A percentile compares a stretch with the other conserved stretches of the same genome.
phyloP scores from a whole-genome alignment of 2,113 vertebrate genomes.

The Silurus glanis region DNA sequence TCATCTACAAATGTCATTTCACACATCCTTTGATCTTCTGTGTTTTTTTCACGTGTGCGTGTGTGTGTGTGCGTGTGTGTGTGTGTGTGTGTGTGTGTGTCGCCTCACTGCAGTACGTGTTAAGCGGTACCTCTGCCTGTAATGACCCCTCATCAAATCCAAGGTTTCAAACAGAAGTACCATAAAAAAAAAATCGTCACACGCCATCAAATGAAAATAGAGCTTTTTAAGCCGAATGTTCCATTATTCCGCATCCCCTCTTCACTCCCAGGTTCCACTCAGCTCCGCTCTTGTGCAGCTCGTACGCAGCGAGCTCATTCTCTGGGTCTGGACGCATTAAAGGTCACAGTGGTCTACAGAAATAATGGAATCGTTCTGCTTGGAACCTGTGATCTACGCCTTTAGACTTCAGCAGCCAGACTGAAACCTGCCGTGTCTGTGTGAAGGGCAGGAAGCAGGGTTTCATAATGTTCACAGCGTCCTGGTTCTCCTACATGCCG shows the following conservation, averaged over 20 bases:
- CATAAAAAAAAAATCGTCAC: not conserved
- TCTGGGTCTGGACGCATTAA: not conserved
- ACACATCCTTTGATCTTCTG: not conserved
- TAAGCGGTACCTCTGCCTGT: not conserved
- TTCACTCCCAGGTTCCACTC: not conserved
- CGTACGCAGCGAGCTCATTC: not conserved
- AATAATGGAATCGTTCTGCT: conserved; percentile 17
- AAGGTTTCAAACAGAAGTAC: not conserved
- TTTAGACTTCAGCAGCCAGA: not conserved
- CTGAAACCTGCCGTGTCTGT: not conserved
- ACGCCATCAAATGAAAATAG: not conserved
- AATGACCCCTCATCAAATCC: conserved; percentile 2
- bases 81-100: not conserved
- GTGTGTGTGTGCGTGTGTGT: not conserved
- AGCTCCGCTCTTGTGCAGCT: not conserved
- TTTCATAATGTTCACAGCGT: not conserved
- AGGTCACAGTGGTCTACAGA: conserved; percentile 1
- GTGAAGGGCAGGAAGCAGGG: not conserved
- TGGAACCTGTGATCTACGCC: not conserved
- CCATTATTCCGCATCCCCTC: not conserved
- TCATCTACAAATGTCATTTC: not conserved
- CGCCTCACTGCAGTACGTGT: not conserved
- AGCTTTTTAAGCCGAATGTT: conserved; percentile 11
- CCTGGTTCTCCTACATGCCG: not conserved
- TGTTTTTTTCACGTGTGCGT: not conserved